These are phyloP conservation scores for Papilio protenor DNA, from an alignment of 2,888 invertebrate species.

Conservation along the genomic window DNA sequence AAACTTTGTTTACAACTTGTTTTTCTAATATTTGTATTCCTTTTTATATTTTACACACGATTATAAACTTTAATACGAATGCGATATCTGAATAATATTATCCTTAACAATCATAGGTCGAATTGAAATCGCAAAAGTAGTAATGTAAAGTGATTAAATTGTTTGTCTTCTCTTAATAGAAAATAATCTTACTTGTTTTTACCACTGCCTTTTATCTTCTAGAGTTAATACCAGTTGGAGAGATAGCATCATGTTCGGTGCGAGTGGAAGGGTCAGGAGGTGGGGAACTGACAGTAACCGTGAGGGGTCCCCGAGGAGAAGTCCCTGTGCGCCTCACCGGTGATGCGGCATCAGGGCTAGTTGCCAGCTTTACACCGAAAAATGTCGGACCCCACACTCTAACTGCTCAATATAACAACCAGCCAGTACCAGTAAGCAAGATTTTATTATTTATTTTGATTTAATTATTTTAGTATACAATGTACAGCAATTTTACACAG, in stretches of 20 bases:
- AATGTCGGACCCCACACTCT: constrained; percentile 97
- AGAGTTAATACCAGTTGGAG: constrained; percentile 94
- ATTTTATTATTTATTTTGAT: not conserved
- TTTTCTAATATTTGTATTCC: not conserved
- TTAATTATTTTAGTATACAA: no score
- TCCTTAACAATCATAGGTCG: no score
- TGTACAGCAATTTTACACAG: no score
- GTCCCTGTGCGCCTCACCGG: constrained; percentile 95
- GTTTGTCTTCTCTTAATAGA: constrained; percentile 33
- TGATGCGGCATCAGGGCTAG: constrained; percentile 93
- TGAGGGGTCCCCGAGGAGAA: constrained; percentile 93
- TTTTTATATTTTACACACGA: no score
- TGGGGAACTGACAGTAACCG: constrained; percentile 95
- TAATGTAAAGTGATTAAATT: not conserved
- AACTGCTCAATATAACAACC: constrained; percentile 95
- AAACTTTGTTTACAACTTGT: not conserved
- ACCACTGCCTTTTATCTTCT: constrained; percentile 30
- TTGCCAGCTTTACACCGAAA: constrained; percentile 95
- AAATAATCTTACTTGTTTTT: not conserved
- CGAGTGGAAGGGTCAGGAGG: constrained; percentile 84
- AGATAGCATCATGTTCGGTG: constrained; percentile 79
- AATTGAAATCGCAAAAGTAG: not conserved
- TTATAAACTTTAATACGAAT: no score
- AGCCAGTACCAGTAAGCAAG: constrained; percentile 87
- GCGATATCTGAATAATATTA: no score